Conservation (phyloP, 1,140 invertebrate genomes). For the Zaprionus capensis region DNA sequence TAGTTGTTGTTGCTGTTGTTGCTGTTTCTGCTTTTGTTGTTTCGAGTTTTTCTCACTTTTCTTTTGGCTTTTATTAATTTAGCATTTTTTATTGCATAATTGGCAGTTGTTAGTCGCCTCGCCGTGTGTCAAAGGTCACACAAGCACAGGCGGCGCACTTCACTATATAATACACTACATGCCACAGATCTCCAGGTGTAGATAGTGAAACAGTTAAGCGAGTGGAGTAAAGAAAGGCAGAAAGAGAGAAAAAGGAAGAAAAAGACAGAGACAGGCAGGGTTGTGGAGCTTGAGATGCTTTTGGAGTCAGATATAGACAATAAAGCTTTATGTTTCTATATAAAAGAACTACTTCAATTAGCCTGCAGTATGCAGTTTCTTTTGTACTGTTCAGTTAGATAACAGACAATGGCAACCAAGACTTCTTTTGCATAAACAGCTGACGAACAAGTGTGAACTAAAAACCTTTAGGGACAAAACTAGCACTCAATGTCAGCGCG, state of each 20-base stretch:
- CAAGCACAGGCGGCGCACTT: conserved; percentile 28
- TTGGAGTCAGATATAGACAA: too few relatives aligned
- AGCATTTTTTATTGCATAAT: conserved; percentile 72
- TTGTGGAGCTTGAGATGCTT: too few relatives aligned
- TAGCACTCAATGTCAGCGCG: neutral
- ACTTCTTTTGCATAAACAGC: neutral
- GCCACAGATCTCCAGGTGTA: neutral
- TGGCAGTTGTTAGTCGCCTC: conserved; percentile 61
- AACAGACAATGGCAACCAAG: neutral
- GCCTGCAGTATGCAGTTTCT: neutral
- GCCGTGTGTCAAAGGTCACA: conserved; percentile 61
- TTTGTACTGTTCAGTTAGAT: neutral
- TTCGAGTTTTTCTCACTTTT: conserved; percentile 30
- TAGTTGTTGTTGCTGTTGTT: conserved; percentile 31
- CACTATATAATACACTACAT: conserved; percentile 25
- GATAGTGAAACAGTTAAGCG: neutral
- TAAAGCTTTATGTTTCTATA: neutral
- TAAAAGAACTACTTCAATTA: neutral
- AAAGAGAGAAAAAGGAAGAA: neutral
- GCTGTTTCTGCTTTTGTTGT: conserved; percentile 3
- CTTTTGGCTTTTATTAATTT: conserved; percentile 64
- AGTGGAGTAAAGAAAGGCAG: neutral
- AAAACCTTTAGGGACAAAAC: neutral
- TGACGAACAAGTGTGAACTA: neutral
- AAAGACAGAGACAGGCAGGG: too few relatives aligned